Evolutionary conservation across 2,888 invertebrate species (phyloP), one percentile per base, ranked within the genome.

Genomic region (Nomada flava): DNA sequence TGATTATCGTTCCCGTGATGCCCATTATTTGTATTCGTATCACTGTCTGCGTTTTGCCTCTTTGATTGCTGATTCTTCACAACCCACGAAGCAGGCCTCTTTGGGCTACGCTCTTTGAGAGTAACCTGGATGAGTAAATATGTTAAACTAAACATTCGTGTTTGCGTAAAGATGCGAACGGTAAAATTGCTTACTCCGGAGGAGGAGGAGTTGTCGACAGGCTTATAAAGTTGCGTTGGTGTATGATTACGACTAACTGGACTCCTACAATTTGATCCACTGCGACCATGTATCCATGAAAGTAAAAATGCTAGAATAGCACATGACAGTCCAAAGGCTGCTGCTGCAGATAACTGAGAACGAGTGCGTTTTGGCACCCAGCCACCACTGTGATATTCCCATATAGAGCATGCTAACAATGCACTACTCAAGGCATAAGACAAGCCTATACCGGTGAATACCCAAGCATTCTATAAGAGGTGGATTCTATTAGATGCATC

Each of bases 351-450:
- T 18, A 97, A 94, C 91, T 96, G 96, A 89, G 96, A 96, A 93
- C 96, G 96, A 88, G 96, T 96, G 94, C 96, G 95, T 92, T 95
- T 95, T 85, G 96, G 96, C 88, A 96, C 96, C 96, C 96, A 96
- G 62, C 93, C 93, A 95, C 95, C 93, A 95, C 96, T 93, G 94
- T 95, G 94, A 94, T 95, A 94, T 95, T 95, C 94, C 95, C 95
- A 91, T 94, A 96, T 95, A 91, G 96, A 96, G 91, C 96, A 95
- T 91, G 96, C 95, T 89, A 97, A 94, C 89, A 96, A 96, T 86
- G 96, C 96, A 93, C 93, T 93, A 85, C 96, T 95, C 93, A 96
- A 94, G 91, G 96, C 95, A 94, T 96, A 96, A 93, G 96, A 95
- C 91, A 96, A 94, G 94, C 96, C 96, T 94, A 96, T 95, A 94